A percentile compares a stretch with the other conserved stretches of the same genome.
Evolutionary conservation across 2,888 invertebrate species (phyloP).

Genomic region (Hesperia comma): DNA sequence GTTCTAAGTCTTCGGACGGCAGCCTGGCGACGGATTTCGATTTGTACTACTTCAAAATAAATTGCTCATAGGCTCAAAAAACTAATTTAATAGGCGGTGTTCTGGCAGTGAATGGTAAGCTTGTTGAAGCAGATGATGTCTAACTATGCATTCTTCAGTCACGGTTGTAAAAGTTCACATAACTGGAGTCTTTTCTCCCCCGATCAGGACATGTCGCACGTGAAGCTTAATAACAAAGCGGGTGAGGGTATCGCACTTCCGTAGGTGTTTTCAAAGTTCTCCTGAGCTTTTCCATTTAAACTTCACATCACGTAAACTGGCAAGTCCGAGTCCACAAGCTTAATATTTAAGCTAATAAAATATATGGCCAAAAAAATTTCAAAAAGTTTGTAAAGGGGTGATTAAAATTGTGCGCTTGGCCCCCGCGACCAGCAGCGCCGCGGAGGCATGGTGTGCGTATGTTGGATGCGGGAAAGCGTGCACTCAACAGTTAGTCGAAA

Average conservation of each 20-base stretch:
- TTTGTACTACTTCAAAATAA: slow-evolving; percentile 36
- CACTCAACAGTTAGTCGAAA: slow-evolving; percentile 77
- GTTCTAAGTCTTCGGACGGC: slow-evolving; percentile 49
- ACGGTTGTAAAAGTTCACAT: slow-evolving; percentile 42
- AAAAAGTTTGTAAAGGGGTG: slow-evolving; percentile 32
- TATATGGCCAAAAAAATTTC: slow-evolving; percentile 34
- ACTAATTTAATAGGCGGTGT: slow-evolving; percentile 63
- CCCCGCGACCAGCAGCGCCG: slow-evolving; percentile 39
- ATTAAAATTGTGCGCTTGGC: slow-evolving; percentile 36
- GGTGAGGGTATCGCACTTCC: slow-evolving; percentile 25
- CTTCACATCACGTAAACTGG: slow-evolving; percentile 45
- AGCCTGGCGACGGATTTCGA: slow-evolving; percentile 48
- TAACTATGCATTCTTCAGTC: slow-evolving; percentile 62
- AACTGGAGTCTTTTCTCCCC: slow-evolving; percentile 19
- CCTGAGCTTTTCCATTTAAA: slow-evolving; percentile 42
- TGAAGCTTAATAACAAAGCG: slow-evolving; percentile 36
- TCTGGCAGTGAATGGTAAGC: slow-evolving; percentile 63
- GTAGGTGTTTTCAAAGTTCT: neutral
- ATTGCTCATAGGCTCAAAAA: slow-evolving; percentile 37
- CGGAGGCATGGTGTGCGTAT: slow-evolving; percentile 65
- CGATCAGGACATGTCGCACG: slow-evolving; percentile 21
- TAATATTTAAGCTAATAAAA: slow-evolving; percentile 28
- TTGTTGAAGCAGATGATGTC: slow-evolving; percentile 59
- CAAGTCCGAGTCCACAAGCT: slow-evolving; percentile 23
- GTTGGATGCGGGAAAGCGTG: slow-evolving; percentile 76